Conservation (phyloP, 2,888 invertebrate species). For the Fragum sueziense region DNA sequence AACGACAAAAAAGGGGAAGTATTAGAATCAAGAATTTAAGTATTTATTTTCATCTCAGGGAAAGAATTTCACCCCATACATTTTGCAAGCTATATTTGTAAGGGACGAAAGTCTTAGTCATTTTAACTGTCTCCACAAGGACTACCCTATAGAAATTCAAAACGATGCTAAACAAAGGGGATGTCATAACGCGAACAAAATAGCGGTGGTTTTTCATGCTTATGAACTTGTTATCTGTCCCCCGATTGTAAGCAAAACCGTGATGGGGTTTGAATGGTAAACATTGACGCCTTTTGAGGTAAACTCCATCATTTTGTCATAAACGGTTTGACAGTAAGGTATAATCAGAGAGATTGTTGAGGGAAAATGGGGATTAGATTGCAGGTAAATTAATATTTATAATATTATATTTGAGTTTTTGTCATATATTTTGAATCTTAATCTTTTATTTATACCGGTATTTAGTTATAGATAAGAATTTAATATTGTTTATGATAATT, state of each 20-base stretch:
- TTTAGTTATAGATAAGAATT: too few species aligned
- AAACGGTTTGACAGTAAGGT: conserved; percentile 6
- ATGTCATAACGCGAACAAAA: conserved; percentile 22
- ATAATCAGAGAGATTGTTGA: background rate
- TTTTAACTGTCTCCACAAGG: conserved; percentile 5
- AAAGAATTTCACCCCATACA: too few species aligned
- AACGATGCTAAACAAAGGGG: conserved; percentile 18
- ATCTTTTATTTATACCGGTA: too few species aligned
- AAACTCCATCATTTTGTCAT: conserved; percentile 18
- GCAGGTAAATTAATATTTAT: conserved; percentile 15
- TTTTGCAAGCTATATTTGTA: too few species aligned
- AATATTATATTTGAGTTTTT: background rate
- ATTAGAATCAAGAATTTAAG: too few species aligned
- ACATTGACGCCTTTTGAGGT: conserved; percentile 22
- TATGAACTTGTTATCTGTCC: conserved; percentile 19
- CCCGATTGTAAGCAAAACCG: background rate
- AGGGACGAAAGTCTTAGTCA: conserved; percentile 4
- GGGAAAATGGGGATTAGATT: conserved; percentile 15
- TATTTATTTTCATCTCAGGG: too few species aligned
- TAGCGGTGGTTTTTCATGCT: conserved; percentile 26
- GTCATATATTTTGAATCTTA: background rate
- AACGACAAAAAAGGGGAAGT: too few species aligned
- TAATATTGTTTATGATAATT: too few species aligned
- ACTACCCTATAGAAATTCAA: conserved; percentile 15
- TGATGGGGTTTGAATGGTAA: conserved; percentile 17